These are phyloP conservation scores for Drosophila kurseongensis DNA, from an alignment of 1,140 invertebrate species.

Conservation along the genomic window DNA sequence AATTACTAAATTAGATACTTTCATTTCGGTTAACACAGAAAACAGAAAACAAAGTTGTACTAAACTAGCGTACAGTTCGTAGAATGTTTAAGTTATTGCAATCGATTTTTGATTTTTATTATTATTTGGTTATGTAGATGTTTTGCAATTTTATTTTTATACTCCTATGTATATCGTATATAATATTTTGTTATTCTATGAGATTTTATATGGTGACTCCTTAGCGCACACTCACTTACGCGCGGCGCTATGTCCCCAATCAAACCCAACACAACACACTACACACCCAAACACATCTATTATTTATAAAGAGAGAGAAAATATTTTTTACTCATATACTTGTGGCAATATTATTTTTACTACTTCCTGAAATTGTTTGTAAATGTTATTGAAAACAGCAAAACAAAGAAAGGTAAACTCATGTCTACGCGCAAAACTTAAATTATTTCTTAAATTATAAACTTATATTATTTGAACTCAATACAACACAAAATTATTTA, in stretches of 20 bases:
- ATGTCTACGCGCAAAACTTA: slow-evolving; percentile 78
- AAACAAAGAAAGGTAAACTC: slow-evolving; percentile 58
- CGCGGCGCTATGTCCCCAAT: slow-evolving; percentile 39
- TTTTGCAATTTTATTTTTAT: slow-evolving; percentile 70
- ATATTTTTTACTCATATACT: slow-evolving; percentile 61
- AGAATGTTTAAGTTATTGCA: slow-evolving; percentile 71
- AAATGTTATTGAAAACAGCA: slow-evolving; percentile 23
- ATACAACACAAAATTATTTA: slow-evolving; percentile 70
- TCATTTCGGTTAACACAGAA: slow-evolving; percentile 52
- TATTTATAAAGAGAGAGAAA: slow-evolving; percentile 72
- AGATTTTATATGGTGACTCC: slow-evolving; percentile 74
- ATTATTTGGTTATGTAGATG: slow-evolving; percentile 71
- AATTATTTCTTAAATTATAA: slow-evolving; percentile 69
- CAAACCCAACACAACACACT: background rate
- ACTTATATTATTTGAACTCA: slow-evolving; percentile 55
- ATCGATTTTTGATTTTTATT: slow-evolving; percentile 65
- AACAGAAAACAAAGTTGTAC: slow-evolving; percentile 53
- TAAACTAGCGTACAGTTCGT: slow-evolving; percentile 60
- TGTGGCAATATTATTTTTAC: slow-evolving; percentile 69
- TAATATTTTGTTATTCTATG: slow-evolving; percentile 74
- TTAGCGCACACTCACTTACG: slow-evolving; percentile 48
- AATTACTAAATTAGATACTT: slow-evolving; percentile 67
- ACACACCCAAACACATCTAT: slow-evolving; percentile 45
- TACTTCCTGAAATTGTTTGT: slow-evolving; percentile 55
- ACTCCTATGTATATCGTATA: slow-evolving; percentile 61